These are phyloP conservation scores for Chloropsis hardwickii DNA, from an alignment of 2,113 vertebrate genomes.

Conservation along the genomic window DNA sequence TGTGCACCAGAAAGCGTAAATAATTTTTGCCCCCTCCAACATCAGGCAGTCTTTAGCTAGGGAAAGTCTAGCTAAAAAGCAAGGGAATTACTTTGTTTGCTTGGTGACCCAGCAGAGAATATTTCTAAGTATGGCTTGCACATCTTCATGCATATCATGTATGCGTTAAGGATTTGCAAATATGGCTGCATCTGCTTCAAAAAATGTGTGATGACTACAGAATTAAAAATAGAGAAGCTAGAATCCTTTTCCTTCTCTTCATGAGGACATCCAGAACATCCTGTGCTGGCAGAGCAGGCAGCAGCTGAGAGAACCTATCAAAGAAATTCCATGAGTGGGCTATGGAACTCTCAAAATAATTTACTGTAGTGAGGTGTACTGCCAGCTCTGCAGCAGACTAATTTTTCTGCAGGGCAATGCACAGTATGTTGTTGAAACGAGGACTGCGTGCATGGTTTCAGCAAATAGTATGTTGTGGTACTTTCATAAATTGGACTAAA, in stretches of 20 bases:
- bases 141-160: background rate
- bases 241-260: background rate
- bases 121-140: background rate
- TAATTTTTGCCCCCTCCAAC: background rate
- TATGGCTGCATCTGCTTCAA: background rate
- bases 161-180: background rate
- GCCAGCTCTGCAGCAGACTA: background rate
- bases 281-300: background rate
- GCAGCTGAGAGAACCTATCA: background rate
- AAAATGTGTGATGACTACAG: background rate
- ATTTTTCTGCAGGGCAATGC: background rate
- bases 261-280: background rate
- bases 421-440: background rate
- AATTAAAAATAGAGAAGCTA: background rate
- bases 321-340: background rate
- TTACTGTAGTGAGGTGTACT: background rate
- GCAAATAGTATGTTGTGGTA: background rate
- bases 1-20: background rate
- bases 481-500: background rate
- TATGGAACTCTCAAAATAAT: background rate
- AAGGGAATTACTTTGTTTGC: background rate
- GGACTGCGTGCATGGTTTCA: background rate
- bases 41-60: background rate
- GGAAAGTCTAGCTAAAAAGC: background rate
- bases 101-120: background rate